Conservation (phyloP, 2,888 invertebrate species). For the Atethmia centrago region DNA sequence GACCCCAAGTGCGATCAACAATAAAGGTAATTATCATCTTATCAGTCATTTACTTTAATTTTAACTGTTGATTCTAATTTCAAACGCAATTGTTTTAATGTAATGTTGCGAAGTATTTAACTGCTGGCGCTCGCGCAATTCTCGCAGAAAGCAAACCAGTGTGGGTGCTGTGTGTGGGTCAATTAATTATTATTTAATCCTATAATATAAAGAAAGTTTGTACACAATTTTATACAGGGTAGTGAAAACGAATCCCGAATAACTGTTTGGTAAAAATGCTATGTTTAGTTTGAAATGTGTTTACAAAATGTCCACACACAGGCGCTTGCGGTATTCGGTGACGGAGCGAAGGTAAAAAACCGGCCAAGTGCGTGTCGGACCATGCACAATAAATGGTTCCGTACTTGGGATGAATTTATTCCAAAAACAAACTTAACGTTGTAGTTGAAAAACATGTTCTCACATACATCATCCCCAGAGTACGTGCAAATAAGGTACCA, state of each 20-base stretch:
- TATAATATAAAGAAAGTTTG: background rate
- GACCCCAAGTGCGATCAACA: conserved; percentile 84
- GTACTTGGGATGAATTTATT: no score
- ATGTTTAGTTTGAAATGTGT: background rate
- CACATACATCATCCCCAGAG: no score
- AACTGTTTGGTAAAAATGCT: background rate
- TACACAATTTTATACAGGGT: background rate
- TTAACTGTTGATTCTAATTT: background rate
- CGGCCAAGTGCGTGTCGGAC: no score
- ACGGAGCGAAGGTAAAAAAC: conserved; percentile 8
- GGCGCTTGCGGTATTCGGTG: background rate
- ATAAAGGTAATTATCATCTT: conserved; percentile 71
- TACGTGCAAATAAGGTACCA: no score
- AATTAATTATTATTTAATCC: background rate
- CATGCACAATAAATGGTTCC: no score
- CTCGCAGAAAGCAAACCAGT: conserved; percentile 6
- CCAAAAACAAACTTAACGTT: no score
- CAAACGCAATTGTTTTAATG: conserved; percentile 3
- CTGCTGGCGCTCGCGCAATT: conserved; percentile 2
- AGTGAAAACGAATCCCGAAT: background rate
- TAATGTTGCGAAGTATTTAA: conserved; percentile 19
- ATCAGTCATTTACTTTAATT: background rate
- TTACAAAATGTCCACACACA: background rate
- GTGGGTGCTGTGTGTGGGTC: background rate
- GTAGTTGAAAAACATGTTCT: no score